Percentiles rank a stretch among this genome's conserved stretches.
Evolutionary conservation across 2,888 invertebrate species (phyloP).

Genomic region (Ichneumoninae sp.): DNA sequence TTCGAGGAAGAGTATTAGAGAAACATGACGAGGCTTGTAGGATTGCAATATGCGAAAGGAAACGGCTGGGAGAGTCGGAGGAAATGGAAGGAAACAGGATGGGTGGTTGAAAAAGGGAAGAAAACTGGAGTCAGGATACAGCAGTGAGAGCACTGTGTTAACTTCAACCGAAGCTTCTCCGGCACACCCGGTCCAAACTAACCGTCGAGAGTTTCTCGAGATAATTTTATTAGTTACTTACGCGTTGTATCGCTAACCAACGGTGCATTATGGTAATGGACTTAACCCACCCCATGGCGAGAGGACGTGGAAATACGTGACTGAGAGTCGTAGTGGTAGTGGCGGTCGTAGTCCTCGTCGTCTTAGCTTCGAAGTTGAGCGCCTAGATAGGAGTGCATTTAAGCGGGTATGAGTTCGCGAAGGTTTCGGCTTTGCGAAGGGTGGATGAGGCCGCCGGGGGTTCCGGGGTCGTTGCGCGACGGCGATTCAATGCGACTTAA

Average conservation of each 20-base stretch:
- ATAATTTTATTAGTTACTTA: slow-evolving; percentile 77
- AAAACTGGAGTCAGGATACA: background rate
- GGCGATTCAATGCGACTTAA: slow-evolving; percentile 66
- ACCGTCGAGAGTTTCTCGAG: slow-evolving; percentile 71
- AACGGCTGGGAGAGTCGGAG: slow-evolving; percentile 1
- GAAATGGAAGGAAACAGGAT: slow-evolving; percentile 6
- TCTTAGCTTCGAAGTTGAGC: slow-evolving; percentile 59
- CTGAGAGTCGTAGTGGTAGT: slow-evolving; percentile 19
- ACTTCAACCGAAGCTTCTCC: slow-evolving; percentile 12
- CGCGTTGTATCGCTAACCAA: slow-evolving; percentile 76
- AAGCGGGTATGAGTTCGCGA: background rate
- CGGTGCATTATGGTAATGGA: slow-evolving; percentile 75
- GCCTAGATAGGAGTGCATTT: slow-evolving; percentile 4
- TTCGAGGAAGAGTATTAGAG: slow-evolving; percentile 32
- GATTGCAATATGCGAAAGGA: slow-evolving; percentile 8
- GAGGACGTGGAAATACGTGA: slow-evolving; percentile 45
- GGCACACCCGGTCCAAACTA: slow-evolving; percentile 66
- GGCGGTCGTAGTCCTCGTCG: slow-evolving; percentile 18
- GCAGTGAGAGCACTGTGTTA: slow-evolving; percentile 4
- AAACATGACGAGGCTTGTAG: slow-evolving; percentile 23
- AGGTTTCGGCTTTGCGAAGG: slow-evolving; percentile 21
- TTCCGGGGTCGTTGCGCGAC: slow-evolving; percentile 22
- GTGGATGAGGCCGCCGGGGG: slow-evolving; percentile 24
- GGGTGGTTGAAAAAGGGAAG: slow-evolving; percentile 7
- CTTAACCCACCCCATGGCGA: slow-evolving; percentile 65